phyloP scores from a whole-genome alignment of 2,888 invertebrate genomes.

The Heliconius cydno region DNA sequence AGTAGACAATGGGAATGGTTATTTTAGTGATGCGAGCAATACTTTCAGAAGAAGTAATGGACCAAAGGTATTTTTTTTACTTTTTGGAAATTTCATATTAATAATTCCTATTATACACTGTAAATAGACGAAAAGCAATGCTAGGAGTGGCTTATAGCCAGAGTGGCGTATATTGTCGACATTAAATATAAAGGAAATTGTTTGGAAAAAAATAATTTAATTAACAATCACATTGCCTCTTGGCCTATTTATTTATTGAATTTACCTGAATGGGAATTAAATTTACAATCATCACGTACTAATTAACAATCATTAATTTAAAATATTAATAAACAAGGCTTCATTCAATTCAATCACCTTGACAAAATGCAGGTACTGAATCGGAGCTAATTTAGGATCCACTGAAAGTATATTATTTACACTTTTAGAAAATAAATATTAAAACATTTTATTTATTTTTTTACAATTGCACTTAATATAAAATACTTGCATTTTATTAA shows the following conservation, averaged over 20 bases:
- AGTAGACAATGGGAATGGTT: conserved; percentile 66
- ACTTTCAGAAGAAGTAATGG: conserved; percentile 55
- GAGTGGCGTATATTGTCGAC: too few relatives aligned
- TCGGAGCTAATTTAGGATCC: too few relatives aligned
- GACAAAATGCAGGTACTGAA: too few relatives aligned
- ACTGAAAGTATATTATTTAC: too few relatives aligned
- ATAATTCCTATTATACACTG: too few relatives aligned
- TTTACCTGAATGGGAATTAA: background rate
- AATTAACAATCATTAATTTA: too few relatives aligned
- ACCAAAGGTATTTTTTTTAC: conserved; percentile 57
- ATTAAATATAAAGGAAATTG: too few relatives aligned
- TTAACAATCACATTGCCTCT: background rate
- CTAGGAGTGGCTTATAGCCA: too few relatives aligned
- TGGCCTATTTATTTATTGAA: background rate
- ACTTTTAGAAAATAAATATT: background rate
- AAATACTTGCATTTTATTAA: background rate
- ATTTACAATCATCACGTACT: background rate
- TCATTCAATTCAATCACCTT: too few relatives aligned
- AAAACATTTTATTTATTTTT: background rate
- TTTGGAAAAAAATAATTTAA: background rate
- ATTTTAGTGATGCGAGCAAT: conserved; percentile 75
- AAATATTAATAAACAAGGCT: too few relatives aligned
- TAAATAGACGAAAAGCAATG: too few relatives aligned
- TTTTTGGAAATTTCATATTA: too few relatives aligned
- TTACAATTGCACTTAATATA: background rate